Conservation (phyloP, 92 coral and sea anemone genomes). For the Epizoanthus stellaris region DNA sequence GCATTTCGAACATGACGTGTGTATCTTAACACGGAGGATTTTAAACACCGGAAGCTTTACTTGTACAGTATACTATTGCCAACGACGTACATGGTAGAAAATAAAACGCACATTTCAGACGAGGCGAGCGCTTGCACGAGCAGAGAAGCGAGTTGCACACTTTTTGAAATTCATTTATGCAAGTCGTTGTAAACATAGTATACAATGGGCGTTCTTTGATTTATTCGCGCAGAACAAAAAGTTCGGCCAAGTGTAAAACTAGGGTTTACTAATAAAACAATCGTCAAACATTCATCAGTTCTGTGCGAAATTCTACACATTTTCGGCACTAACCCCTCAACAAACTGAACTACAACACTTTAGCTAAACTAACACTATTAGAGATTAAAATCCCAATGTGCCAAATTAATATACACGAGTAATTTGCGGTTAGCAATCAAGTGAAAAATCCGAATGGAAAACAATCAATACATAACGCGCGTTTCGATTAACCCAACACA, state of each 20-base stretch:
- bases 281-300: background rate
- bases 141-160: slow-evolving; percentile 21
- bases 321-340: background rate
- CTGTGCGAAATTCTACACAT: background rate
- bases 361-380: slow-evolving; percentile 21
- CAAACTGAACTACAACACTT: background rate
- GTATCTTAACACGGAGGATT: slow-evolving; percentile 53
- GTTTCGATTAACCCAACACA: slow-evolving; percentile 19
- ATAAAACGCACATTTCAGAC: background rate
- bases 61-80: too few species aligned
- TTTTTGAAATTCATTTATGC: slow-evolving; percentile 59
- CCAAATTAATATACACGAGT: background rate
- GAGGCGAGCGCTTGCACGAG: background rate
- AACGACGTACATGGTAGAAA: too few species aligned
- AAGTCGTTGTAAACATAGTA: slow-evolving; percentile 63
- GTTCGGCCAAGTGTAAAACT: slow-evolving; percentile 57
- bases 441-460: slow-evolving; percentile 39
- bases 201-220: slow-evolving; percentile 62
- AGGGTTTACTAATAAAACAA: slow-evolving; percentile 2
- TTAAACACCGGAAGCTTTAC: slow-evolving; percentile 79
- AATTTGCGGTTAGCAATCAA: slow-evolving; percentile 33
- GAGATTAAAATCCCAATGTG: slow-evolving; percentile 19
- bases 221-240: slow-evolving; percentile 64
- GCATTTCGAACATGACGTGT: slow-evolving; percentile 55
- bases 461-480: slow-evolving; percentile 38